Evolutionary conservation across 2,113 vertebrate genomes (phyloP), one percentile per base, ranked within the genome.

Genomic region (Percina caprodes): DNA sequence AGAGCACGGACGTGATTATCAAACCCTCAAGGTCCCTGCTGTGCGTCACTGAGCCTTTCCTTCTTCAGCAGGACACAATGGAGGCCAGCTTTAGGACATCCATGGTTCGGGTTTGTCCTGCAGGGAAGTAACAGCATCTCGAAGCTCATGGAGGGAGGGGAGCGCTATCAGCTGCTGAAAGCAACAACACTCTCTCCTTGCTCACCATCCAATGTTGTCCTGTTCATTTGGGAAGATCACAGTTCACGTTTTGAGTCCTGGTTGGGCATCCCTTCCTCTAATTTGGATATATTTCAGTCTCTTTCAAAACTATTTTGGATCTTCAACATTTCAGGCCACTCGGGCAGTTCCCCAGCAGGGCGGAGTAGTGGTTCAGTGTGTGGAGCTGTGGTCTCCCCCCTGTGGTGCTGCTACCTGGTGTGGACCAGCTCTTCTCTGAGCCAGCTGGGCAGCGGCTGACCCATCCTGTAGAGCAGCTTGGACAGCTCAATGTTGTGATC

Each of bases 401-500:
- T n/a, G 73, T 51, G 74, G 84, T 71, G 88, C 77, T 89, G 94
- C 97, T 99, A 99, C 97, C 98, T 99, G 94, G 95, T 97, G 93
- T 97, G 97, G 92, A 99, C 97, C 85, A 99, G 95, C 85, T 98
- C 97, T 87, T 99, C 97, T 87, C 97, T 91, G 81, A 99, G 96
- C 98, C 98, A 99, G 82, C 96, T 96, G 91, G 98, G 98, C 85
- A 99, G 88, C 0, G 96, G 95, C 95, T 99, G 98, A 83, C 97
- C 97, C 95, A 98, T 98, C 86, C 97, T 97, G 94, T 99, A 99
- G 80, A 99, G 96, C 63, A 99, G 95, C 94, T 99, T 99, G 63
- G 98, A 99, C 49, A 99, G 96, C 93, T 99, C 97, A 0, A 99
- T 95, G 88, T 99, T 99, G 88, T 97, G 97, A 94, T 99, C 98